Percentiles rank a stretch among this genome's conserved stretches.
phyloP scores from a whole-genome alignment of 2,888 invertebrate genomes.

The Drosophila buzzatii region DNA sequence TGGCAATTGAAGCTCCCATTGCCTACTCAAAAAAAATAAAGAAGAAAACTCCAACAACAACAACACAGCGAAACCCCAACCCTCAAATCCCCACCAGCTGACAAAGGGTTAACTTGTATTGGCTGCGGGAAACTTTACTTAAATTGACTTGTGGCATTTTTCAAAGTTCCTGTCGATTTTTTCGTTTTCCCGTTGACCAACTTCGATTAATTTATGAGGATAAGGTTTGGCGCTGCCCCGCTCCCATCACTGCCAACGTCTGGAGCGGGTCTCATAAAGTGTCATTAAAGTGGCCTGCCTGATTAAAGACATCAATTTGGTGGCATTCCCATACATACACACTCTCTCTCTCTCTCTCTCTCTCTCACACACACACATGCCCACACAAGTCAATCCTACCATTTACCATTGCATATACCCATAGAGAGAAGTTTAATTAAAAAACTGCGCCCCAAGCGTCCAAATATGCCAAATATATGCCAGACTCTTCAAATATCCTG shows the following conservation, averaged over 20 bases:
- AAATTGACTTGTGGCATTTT: slow-evolving; percentile 76
- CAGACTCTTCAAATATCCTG: slow-evolving; percentile 20
- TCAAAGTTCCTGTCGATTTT: slow-evolving; percentile 52
- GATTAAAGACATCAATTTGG: slow-evolving; percentile 74
- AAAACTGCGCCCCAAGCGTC: slow-evolving; percentile 64
- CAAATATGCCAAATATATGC: background rate
- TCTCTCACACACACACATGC: background rate
- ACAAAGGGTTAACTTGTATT: slow-evolving; percentile 65
- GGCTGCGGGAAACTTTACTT: slow-evolving; percentile 52
- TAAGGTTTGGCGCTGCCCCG: slow-evolving; percentile 46
- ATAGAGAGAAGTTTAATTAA: slow-evolving; percentile 66
- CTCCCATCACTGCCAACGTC: background rate
- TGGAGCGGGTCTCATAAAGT: slow-evolving; percentile 57
- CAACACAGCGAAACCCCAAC: slow-evolving; percentile 10
- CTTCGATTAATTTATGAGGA: slow-evolving; percentile 74
- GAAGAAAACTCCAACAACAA: slow-evolving; percentile 25
- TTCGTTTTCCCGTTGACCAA: slow-evolving; percentile 37
- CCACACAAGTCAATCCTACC: slow-evolving; percentile 28
- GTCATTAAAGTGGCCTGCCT: slow-evolving; percentile 75
- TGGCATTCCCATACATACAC: slow-evolving; percentile 5
- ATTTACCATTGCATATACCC: slow-evolving; percentile 38
- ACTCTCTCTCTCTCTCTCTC: no score
- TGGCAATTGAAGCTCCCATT: slow-evolving; percentile 70
- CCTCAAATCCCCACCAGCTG: slow-evolving; percentile 16
- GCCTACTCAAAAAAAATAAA: background rate